Evolutionary conservation across 1,140 invertebrate genomes (phyloP), one percentile per base, ranked within the genome.

Genomic region (Oryctes rhinoceros): DNA sequence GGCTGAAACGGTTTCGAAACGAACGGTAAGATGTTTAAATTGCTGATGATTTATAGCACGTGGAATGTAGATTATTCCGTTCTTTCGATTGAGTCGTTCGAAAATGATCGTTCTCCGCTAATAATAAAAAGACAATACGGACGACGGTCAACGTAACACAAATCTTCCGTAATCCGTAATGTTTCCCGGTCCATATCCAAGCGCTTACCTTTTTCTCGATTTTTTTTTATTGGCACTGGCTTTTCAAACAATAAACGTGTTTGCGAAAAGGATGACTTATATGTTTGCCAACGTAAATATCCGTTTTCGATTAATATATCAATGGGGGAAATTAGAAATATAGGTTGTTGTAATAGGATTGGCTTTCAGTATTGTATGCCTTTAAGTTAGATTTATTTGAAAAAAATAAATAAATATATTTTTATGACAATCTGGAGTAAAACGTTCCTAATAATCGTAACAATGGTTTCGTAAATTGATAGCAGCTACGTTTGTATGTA

Each of bases 231-330:
- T 67, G 65, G 65, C 65, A 67, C 65, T 67, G 65, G 65, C 65
- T 67, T 67, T 67, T 67, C 65, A 67, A 67, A 67, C 65, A 67
- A 67, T 67, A 67, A 67, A 67, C 65, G 65, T 67, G 65, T 67
- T 67, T 67, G 65, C 65, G 20, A 67, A 67, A 10, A 35, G 65
- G 65, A 67, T 67, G 65, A 67, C 65, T 67, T 67, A 67, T 67
- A 67, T 35, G 65, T 67, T 67, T 67, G 65, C 65, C 20, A 67
- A 67, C 65, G 65, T 67, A 67, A 67, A 67, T 67, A 67, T 67
- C 65, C 35, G 13, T 67, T 67, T 67, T 18, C 18, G 65, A 67
- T 67, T 67, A 67, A 67, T 67, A 67, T 67, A 20, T 67, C 65
- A 67, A 35, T 24, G 65, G 65, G 24, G 39, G 18, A 67, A 67